Evolutionary conservation across 2,113 vertebrate genomes (phyloP).

Genomic region (Cyrtonyx montezumae): DNA sequence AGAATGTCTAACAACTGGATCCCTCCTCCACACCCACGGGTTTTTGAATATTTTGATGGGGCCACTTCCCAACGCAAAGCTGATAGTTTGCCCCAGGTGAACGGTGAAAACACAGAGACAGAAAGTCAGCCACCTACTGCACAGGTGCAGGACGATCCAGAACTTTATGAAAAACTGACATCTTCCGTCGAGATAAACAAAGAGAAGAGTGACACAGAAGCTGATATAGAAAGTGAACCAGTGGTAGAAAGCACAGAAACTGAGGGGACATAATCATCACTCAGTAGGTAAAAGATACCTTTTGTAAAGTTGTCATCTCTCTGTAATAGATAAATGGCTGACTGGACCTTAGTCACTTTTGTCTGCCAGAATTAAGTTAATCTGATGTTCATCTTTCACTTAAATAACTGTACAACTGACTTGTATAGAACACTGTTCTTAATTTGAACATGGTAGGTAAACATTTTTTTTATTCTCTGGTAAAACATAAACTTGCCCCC

Average conservation of each 20-base stretch:
- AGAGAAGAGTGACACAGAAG: constrained; percentile 93
- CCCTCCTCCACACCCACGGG: constrained; percentile 82
- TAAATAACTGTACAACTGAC: constrained; percentile 93
- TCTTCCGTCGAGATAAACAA: constrained; percentile 86
- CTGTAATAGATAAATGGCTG: constrained; percentile 97
- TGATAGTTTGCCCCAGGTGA: constrained; percentile 83
- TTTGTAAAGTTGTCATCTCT: constrained; percentile 99
- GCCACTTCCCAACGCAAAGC: constrained; percentile 80
- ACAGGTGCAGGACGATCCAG: constrained; percentile 79
- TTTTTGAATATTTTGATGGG: constrained; percentile 86
- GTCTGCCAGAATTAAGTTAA: constrained; percentile 91
- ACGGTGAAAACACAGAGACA: constrained; percentile 86
- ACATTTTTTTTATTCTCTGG: constrained; percentile 87
- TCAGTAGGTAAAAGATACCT: constrained; percentile 99
- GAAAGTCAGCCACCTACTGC: constrained; percentile 81
- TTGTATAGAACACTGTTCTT: constrained; percentile 92
- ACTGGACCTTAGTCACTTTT: constrained; percentile 92
- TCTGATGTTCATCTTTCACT: constrained; percentile 90
- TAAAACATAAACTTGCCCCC: constrained; percentile 84
- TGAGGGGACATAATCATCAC: constrained; percentile 99
- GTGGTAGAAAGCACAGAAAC: constrained; percentile 99
- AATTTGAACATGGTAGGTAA: constrained; percentile 93
- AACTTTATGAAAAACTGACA: constrained; percentile 84
- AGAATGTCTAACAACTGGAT: constrained; percentile 88
- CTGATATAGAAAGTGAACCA: constrained; percentile 96